Evolutionary conservation across 2,797 vertebrate genomes (phyloP).

Genomic region (Crypturellus tataupa): DNA sequence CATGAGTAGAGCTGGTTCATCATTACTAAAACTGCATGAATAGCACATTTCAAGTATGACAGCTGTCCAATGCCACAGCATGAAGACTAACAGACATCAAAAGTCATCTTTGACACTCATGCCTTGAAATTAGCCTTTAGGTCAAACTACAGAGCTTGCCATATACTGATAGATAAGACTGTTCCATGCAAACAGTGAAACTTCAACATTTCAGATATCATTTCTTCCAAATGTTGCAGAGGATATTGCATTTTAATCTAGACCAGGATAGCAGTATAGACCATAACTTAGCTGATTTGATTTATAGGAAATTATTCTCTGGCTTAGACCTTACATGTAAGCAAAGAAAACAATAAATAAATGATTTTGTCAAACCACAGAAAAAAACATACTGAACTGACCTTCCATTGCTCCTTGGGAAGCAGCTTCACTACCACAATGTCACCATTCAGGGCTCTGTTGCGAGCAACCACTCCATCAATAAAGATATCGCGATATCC

Average conservation of each 20-base stretch:
- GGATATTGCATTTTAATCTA: neutral
- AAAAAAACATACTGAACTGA: constrained; percentile 73
- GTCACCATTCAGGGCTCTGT: constrained; percentile 95
- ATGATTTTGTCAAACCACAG: neutral
- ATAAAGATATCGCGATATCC: constrained; percentile 93
- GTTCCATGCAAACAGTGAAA: neutral
- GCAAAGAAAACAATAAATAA: neutral
- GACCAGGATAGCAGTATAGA: neutral
- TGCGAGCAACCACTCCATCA: constrained; percentile 92
- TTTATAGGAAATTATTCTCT: neutral
- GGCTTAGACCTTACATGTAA: neutral
- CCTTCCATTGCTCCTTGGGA: constrained; percentile 95
- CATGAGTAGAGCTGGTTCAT: constrained; percentile 8
- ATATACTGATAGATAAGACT: neutral
- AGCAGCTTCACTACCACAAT: constrained; percentile 91
- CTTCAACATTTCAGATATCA: neutral
- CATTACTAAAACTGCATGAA: neutral
- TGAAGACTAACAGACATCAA: neutral
- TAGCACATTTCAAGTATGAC: neutral
- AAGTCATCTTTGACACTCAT: neutral
- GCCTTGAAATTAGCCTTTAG: neutral
- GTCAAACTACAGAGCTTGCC: neutral
- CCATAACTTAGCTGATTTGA: neutral
- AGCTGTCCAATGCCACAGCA: neutral
- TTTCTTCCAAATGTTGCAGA: neutral